Conservation (phyloP, 2,888 invertebrate genomes). For the Hydrotaea cyrtoneurina region DNA sequence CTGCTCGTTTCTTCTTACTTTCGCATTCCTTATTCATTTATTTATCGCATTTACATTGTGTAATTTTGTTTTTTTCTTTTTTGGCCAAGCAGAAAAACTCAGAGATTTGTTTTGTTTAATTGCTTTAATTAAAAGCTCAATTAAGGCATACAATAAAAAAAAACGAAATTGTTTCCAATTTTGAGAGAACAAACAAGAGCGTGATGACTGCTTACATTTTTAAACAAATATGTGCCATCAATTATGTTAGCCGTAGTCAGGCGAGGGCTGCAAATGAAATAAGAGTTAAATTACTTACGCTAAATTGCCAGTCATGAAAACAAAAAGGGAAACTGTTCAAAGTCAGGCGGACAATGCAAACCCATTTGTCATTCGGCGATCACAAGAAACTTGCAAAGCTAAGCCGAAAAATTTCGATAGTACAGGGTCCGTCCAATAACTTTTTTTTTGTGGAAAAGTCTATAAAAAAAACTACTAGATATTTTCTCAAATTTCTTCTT, state of each 20-base stretch:
- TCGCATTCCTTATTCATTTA: background rate
- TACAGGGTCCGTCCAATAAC: too few relatives aligned
- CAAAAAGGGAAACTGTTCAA: too few relatives aligned
- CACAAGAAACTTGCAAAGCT: too few relatives aligned
- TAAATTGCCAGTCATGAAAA: too few relatives aligned
- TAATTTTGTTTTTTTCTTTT: background rate
- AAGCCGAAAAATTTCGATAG: too few relatives aligned
- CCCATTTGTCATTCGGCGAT: too few relatives aligned
- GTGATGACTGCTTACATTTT: background rate
- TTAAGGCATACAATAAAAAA: conserved; percentile 60
- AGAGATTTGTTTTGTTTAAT: conserved; percentile 63
- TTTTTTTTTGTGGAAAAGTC: too few relatives aligned
- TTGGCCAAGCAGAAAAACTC: background rate
- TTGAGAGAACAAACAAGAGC: conserved; percentile 9
- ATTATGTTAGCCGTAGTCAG: background rate
- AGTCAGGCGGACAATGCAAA: too few relatives aligned
- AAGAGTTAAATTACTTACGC: too few relatives aligned
- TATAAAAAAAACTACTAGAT: too few relatives aligned
- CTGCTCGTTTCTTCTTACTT: background rate
- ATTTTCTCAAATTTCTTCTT: too few relatives aligned
- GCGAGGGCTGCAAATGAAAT: background rate
- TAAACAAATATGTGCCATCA: background rate
- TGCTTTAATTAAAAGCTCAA: conserved; percentile 65
- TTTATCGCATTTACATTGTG: background rate
- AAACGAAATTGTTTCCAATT: conserved; percentile 11